Base-by-base conservation (phyloP, 2,888 invertebrate genomes). In the Lepidonotus clava region DNA sequence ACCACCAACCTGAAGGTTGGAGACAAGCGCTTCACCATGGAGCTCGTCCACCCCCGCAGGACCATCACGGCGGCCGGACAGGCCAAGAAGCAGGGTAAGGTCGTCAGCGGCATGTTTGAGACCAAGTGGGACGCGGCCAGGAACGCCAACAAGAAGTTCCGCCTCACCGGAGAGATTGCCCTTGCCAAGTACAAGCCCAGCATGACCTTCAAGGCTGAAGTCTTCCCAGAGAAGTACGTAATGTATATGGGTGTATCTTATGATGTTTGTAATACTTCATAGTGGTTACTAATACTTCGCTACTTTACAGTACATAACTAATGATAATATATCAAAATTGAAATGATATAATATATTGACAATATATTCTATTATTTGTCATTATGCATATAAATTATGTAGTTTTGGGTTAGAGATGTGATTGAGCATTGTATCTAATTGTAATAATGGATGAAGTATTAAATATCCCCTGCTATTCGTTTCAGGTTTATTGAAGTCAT, bases 41-140 rank as follows among this genome's bases (percentile, higher is more conserved):
- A 71, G 11, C 34, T 88, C 21, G 66, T 38, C 66, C 76, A 84
- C 51, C 84, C 61, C 28, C 46, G 41, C n/a, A 38, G 66, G n/a
- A 40, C 46, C 77, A 61, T 86, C 32, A 84, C 46, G 18, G n/a
- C 86, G 14, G 41, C 66, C 1, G 80, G 67, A 18, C 51, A 83
- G 6, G 36, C 53, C 8, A 84, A 36, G 18, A 24, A 24, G 66
- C 40, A 14, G 11, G 67, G 61, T 24, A 41, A 85, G 38, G 24
- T 67, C 32, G 24, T 41, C 46, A 61, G 67, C 41, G 61, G 85
- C 8, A 21, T 38, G 4, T 40, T 85, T 24, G 87, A 87, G 28
- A 40, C 86, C 38, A 85, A 86, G 51, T 86, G 85, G 86, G 88
- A 87, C 41, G 88, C 87, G 11, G 84, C 41, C 61, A 86, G 77